Evolutionary conservation across 2,888 invertebrate species (phyloP).

Genomic region (Dynastes maya): DNA sequence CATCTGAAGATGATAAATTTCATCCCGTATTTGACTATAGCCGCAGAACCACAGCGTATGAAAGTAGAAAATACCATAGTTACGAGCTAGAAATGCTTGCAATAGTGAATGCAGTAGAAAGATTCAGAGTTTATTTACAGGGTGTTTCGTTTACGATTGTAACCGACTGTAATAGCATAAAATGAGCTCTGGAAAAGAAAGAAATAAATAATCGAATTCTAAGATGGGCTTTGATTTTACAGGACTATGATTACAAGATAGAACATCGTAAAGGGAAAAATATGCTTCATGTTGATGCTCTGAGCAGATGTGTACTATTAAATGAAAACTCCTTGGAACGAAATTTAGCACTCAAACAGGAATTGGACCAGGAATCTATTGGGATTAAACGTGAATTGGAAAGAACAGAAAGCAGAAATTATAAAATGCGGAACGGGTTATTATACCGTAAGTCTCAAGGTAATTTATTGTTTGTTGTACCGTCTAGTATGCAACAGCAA

Average conservation of each 20-base stretch:
- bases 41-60: not conserved
- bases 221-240: slow-evolving; percentile 13
- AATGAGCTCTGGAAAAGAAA: slow-evolving; percentile 35
- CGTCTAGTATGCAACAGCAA: too few relatives aligned
- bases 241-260: not conserved
- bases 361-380: not conserved
- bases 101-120: slow-evolving; percentile 48
- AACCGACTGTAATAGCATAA: slow-evolving; percentile 50
- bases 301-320: slow-evolving; percentile 8
- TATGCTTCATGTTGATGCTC: slow-evolving; percentile 23
- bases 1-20: slow-evolving; percentile 17
- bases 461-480: too few relatives aligned
- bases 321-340: not conserved
- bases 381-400: not conserved
- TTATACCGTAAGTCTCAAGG: too few relatives aligned
- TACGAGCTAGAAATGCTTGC: slow-evolving; percentile 16
- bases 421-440: too few relatives aligned
- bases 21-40: slow-evolving; percentile 40
- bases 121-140: slow-evolving; percentile 59
- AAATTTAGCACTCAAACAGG: not conserved
- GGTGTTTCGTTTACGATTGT: slow-evolving; percentile 59
- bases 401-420: too few relatives aligned
- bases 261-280: slow-evolving; percentile 17
- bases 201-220: slow-evolving; percentile 57
- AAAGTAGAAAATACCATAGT: slow-evolving; percentile 18